Evolutionary conservation across 2,797 vertebrate genomes (phyloP).

Genomic region (Zenarchopterus dispar): DNA sequence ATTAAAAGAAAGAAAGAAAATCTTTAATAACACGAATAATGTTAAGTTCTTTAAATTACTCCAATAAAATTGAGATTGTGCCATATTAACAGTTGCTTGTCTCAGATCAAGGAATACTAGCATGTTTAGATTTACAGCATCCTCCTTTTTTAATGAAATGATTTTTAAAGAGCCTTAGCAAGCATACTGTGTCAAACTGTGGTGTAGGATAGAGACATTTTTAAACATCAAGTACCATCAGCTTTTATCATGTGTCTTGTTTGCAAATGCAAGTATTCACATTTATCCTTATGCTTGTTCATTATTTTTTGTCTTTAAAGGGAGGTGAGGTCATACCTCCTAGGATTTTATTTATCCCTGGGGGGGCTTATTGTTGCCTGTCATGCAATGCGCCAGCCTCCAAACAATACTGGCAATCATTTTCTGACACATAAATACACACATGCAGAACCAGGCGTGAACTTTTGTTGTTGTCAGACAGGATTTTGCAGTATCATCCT

Average conservation of each 20-base stretch:
- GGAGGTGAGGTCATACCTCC: conserved; percentile 38
- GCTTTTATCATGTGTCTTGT: conserved; percentile 12
- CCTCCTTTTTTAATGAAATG: no score
- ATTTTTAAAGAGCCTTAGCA: no score
- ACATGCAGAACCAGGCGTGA: conserved; percentile 13
- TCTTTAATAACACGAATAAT: neutral
- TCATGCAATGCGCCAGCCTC: conserved; percentile 33
- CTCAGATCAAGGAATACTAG: neutral
- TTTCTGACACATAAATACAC: conserved; percentile 19
- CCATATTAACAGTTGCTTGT: neutral
- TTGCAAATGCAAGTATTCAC: conserved; percentile 15
- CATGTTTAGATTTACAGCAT: neutral
- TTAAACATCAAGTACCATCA: neutral
- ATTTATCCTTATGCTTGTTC: neutral
- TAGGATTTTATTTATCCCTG: conserved; percentile 49
- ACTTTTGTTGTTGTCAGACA: conserved; percentile 9
- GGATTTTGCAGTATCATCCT: neutral
- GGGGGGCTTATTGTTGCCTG: conserved; percentile 47
- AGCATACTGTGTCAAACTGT: neutral
- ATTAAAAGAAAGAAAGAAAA: conserved; percentile 2
- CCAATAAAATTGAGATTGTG: neutral
- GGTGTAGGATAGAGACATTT: neutral
- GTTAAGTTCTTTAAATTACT: neutral
- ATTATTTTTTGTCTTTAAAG: conserved; percentile 14
- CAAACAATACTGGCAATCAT: conserved; percentile 24